Evolutionary conservation across 2,113 vertebrate species (phyloP), one percentile per base, ranked within the genome.

Genomic region (Ceyx melanurus): DNA sequence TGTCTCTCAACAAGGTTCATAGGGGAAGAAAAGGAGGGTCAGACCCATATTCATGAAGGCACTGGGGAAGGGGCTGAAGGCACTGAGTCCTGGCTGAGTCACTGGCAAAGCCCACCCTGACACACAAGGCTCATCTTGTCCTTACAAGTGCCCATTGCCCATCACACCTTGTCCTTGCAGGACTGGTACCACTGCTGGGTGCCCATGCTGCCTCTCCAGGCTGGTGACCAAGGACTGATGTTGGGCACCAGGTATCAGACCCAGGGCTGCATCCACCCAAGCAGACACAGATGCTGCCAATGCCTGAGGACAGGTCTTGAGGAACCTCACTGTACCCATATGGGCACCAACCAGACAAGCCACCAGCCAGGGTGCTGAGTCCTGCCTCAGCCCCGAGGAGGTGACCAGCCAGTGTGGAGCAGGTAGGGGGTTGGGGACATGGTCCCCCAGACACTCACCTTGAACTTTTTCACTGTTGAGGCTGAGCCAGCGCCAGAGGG

Each of bases 401-500:
- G 18, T 83, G 42, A 25, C 22, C 28, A 45, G 42, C 1, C 37
- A 33, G 16, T 3, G 0, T 4, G 28, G 54, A 68, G 71, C 0
- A 0, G 18, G 35, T 4, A 3, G 8, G 64, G 80, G 33, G 11
- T 5, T 25, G 26, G 67, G 33, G 40, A 51, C 64, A 35, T 1
- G 6, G n/a, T 68, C 31, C 26, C 40, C 4, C 3, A 4, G 26
- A 21, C 86, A 81, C 96, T 97, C 92, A 98, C 98, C 98, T 97
- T 20, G 71, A 17, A 97, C 88, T 48, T 95, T 94, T 11, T 82
- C 75, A n/a, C 77, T 92, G 93, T 98, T 97, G 43, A 62, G 31
- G 23, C 61, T 90, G 35, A 98, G 96, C 98, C 98, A 98, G 85
- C 40, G 57, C 76, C 97, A 97, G 78, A 98, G 97, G 20, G 97